Evolutionary conservation across 2,888 invertebrate species (phyloP).

Genomic region (Drosophila atroscutellata): DNA sequence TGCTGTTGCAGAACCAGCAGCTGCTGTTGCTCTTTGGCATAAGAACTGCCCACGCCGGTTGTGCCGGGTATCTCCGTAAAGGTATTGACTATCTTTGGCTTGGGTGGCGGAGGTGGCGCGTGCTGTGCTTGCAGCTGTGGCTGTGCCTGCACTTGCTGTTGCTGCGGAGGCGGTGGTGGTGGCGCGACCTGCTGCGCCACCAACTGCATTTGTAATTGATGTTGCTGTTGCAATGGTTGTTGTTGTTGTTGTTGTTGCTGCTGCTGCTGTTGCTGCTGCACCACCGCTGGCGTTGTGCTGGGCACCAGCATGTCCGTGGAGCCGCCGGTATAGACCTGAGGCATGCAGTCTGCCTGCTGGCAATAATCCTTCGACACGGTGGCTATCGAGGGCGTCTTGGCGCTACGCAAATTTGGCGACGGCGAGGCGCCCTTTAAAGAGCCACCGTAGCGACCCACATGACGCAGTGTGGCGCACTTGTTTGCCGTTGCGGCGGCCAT

Average conservation of each 20-base stretch:
- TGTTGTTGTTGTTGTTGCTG: slow-evolving; percentile 32
- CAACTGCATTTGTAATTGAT: slow-evolving; percentile 60
- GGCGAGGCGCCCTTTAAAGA: slow-evolving; percentile 83
- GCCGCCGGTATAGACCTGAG: slow-evolving; percentile 72
- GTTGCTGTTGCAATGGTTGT: slow-evolving; percentile 48
- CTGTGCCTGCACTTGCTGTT: slow-evolving; percentile 57
- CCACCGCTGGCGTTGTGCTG: slow-evolving; percentile 23
- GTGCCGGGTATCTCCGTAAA: slow-evolving; percentile 85
- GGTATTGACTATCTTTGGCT: slow-evolving; percentile 83
- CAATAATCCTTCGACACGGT: slow-evolving; percentile 85
- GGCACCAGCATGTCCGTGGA: slow-evolving; percentile 65
- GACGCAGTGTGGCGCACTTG: slow-evolving; percentile 85
- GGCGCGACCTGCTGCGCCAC: slow-evolving; percentile 53
- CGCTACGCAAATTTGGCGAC: slow-evolving; percentile 84
- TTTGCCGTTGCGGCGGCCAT: slow-evolving; percentile 81
- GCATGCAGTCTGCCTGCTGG: slow-evolving; percentile 83
- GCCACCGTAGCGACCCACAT: slow-evolving; percentile 85
- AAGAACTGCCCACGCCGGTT: slow-evolving; percentile 84
- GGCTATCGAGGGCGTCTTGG: slow-evolving; percentile 85
- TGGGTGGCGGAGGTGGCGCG: slow-evolving; percentile 80
- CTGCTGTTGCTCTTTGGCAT: slow-evolving; percentile 81
- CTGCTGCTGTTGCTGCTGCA: slow-evolving; percentile 40
- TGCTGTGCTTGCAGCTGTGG: slow-evolving; percentile 64
- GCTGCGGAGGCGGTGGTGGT: slow-evolving; percentile 57
- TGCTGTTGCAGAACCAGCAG: slow-evolving; percentile 59